Evolutionary conservation across 2,888 invertebrate species (phyloP), one percentile per base, ranked within the genome.

Genomic region (Drosophila prostipennis): DNA sequence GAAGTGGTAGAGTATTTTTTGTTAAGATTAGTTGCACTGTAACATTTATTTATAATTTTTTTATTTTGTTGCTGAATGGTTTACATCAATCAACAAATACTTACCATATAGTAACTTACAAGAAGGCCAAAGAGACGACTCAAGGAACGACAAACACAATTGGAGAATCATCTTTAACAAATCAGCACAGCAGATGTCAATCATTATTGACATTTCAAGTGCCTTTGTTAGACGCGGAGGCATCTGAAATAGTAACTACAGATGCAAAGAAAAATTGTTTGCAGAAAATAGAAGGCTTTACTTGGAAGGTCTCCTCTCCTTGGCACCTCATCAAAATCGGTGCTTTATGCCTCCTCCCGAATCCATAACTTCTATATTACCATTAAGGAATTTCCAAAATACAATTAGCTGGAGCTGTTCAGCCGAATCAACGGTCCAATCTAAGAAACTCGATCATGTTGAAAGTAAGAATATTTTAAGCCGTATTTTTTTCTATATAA

Each of bases 71-170:
- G 48, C 69, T 57, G 58, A 60, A 42, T 69, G 55, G 58, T 68
- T 52, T 51, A 58, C 53, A 48, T 29, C 16, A 16, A 8, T 43
- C 23, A 37, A 45, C 26, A 34, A 52, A 48, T 59, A 68, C 40
- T 10, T 6, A 29, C 65, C 40, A 49, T 71, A 59, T 54, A 93
- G 96, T 96, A 92, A 96, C 96, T 88, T 97, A 96, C 94, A 96
- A 96, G 94, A 96, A 96, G 92, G 93, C 94, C 82, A 63, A 76
- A 74, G 53, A 70, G 48, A 53, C 70, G 57, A 70, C 52, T 60
- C 59, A 64, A 71, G 76, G 80, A 71, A 69, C 76, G 72, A 64
- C 76, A 64, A 63, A 59, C 54, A 42, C 49, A 65, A 43, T 71
- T 51, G 14, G 51, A 57, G 26, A 72, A 53, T 14, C 14, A 6